phyloP scores from a whole-genome alignment of 2,113 vertebrate genomes.

The Ranitomeya imitator region DNA sequence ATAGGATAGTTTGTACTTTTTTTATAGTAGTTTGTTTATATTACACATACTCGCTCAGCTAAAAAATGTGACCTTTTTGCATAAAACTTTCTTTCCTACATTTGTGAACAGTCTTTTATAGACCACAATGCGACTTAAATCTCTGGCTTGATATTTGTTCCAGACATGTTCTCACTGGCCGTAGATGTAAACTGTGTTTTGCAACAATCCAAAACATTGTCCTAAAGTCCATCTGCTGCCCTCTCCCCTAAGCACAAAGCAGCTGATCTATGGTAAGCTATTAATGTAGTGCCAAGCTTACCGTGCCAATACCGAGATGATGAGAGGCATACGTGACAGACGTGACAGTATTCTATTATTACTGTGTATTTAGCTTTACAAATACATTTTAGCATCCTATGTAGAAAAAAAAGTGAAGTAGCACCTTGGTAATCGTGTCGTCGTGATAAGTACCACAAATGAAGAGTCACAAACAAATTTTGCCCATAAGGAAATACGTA shows the following conservation, averaged over 20 bases:
- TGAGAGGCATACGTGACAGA: neutral
- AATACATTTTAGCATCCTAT: neutral
- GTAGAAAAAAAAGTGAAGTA: neutral
- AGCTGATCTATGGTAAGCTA: neutral
- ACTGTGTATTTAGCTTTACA: neutral
- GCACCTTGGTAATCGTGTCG: neutral
- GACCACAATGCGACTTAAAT: neutral
- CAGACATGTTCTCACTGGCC: neutral
- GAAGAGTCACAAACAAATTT: no score
- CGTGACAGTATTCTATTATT: neutral
- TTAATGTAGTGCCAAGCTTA: neutral
- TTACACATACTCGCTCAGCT: neutral
- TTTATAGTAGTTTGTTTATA: neutral
- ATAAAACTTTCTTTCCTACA: neutral
- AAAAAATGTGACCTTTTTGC: constrained; percentile 4
- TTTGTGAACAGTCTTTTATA: neutral
- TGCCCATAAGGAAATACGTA: no score
- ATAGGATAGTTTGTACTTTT: no score
- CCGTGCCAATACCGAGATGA: neutral
- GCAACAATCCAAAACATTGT: neutral
- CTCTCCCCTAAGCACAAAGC: neutral
- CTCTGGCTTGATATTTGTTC: neutral
- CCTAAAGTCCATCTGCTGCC: constrained; percentile 13
- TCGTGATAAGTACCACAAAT: no score
- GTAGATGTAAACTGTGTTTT: neutral